Percentiles rank a stretch among this genome's conserved stretches.
phyloP scores from a whole-genome alignment of 1,140 invertebrate species.

The Nixonia krombeini region DNA sequence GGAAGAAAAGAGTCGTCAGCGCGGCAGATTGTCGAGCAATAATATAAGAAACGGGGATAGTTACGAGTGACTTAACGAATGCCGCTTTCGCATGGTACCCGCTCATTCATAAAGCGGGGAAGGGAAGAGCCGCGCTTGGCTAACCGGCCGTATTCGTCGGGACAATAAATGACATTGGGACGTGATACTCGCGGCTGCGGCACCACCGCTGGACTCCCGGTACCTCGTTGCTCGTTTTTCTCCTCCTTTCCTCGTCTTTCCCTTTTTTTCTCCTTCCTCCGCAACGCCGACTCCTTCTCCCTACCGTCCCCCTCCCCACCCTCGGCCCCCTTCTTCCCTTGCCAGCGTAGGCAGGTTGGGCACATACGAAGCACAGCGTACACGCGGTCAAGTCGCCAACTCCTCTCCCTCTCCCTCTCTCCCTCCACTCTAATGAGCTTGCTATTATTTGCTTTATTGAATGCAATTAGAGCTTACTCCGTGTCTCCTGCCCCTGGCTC shows the following conservation, averaged over 20 bases:
- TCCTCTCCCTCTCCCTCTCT: no score
- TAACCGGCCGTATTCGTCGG: constrained; percentile 36
- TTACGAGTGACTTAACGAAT: constrained; percentile 56
- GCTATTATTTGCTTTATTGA: constrained; percentile 71
- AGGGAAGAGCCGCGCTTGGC: constrained; percentile 14
- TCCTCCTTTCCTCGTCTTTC: constrained; percentile 18
- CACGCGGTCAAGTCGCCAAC: constrained; percentile 58
- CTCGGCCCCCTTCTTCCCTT: constrained; percentile 51
- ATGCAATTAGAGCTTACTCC: constrained; percentile 70
- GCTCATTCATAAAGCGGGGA: constrained; percentile 59
- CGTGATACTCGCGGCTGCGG: constrained; percentile 56
- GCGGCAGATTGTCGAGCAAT: constrained; percentile 3
- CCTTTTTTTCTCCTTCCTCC: constrained; percentile 18
- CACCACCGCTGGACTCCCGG: constrained; percentile 48
- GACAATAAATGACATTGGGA: constrained; percentile 66
- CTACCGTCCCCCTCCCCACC: constrained; percentile 39
- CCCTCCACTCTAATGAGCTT: constrained; percentile 68
- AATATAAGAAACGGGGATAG: constrained; percentile 51
- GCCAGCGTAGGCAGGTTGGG: constrained; percentile 57
- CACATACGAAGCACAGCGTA: constrained; percentile 49
- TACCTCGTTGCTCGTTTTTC: constrained; percentile 38
- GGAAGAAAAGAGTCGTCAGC: not conserved
- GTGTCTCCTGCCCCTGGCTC: constrained; percentile 54
- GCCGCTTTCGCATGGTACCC: constrained; percentile 56
- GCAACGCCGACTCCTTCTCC: constrained; percentile 8